These are phyloP conservation scores for Anthophora plumipes DNA, from an alignment of 2,888 invertebrate genomes.

Conservation along the genomic window DNA sequence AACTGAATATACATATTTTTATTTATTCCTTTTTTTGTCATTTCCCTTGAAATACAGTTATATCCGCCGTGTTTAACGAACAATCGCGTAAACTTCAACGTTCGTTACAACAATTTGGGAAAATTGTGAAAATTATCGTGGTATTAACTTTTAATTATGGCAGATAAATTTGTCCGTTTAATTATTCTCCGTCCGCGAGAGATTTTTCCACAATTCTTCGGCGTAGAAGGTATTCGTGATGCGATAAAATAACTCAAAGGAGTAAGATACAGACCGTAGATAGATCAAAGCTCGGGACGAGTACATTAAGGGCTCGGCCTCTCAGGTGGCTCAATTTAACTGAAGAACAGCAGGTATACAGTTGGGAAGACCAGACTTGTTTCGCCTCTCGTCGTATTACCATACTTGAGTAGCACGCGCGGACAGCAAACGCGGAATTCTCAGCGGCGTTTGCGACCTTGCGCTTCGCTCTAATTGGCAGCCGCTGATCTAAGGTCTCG, in stretches of 20 bases:
- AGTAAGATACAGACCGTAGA: slow-evolving; percentile 16
- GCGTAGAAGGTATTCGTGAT: neutral
- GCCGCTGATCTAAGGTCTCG: slow-evolving; percentile 61
- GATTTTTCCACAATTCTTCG: slow-evolving; percentile 9
- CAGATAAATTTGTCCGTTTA: neutral
- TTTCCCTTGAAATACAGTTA: no score
- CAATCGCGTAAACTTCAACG: no score
- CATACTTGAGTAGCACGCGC: slow-evolving; percentile 60
- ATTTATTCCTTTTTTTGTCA: no score
- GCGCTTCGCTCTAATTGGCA: slow-evolving; percentile 62
- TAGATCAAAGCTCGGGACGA: slow-evolving; percentile 50
- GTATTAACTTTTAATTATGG: no score
- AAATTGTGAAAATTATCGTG: neutral
- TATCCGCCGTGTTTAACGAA: no score
- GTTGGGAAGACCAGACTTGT: slow-evolving; percentile 48
- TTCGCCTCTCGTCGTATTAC: slow-evolving; percentile 61
- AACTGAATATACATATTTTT: no score
- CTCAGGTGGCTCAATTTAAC: slow-evolving; percentile 56
- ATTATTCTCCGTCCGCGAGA: neutral
- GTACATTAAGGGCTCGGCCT: slow-evolving; percentile 51
- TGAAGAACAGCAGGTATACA: slow-evolving; percentile 53
- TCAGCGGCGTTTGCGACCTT: slow-evolving; percentile 53
- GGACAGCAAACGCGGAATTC: slow-evolving; percentile 62
- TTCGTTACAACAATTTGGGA: no score
- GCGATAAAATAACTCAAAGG: slow-evolving; percentile 26